phyloP scores from a whole-genome alignment of 2,797 vertebrate species.

The Antrozous pallidus region DNA sequence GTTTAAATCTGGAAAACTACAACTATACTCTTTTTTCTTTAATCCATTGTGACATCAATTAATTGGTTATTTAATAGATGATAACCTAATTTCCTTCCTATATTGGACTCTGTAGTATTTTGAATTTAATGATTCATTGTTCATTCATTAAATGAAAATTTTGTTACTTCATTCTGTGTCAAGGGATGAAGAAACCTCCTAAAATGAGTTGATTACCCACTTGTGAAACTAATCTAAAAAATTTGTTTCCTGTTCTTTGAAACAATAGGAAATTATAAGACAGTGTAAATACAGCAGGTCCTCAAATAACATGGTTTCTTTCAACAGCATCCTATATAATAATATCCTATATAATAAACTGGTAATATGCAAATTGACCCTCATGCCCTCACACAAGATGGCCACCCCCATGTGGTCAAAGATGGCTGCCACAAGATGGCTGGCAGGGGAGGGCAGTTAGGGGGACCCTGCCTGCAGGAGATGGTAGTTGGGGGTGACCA shows the following conservation, averaged over 20 bases:
- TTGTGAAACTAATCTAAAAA: slow-evolving; percentile 32
- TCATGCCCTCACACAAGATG: no score
- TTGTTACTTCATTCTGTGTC: not conserved
- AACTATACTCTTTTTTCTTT: not conserved
- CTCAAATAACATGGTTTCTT: not conserved
- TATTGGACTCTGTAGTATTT: slow-evolving; percentile 12
- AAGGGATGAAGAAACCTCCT: not conserved
- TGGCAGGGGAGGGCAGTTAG: no score
- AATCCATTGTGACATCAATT: not conserved
- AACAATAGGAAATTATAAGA: not conserved
- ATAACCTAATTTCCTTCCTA: slow-evolving; percentile 22
- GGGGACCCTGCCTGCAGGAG: no score
- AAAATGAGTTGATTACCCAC: not conserved
- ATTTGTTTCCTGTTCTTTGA: slow-evolving; percentile 18
- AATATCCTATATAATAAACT: no score
- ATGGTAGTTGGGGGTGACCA: fast-evolving
- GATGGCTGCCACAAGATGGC: no score
- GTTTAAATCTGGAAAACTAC: not conserved
- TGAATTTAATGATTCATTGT: slow-evolving; percentile 44
- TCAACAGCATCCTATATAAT: not conserved
- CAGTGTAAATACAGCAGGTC: not conserved
- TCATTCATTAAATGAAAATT: slow-evolving; percentile 37
- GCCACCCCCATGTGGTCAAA: no score
- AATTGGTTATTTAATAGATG: slow-evolving; percentile 35
- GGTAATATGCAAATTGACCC: no score